Evolutionary conservation across 2,797 vertebrate genomes (phyloP).

Genomic region (Takifugu rubripes): DNA sequence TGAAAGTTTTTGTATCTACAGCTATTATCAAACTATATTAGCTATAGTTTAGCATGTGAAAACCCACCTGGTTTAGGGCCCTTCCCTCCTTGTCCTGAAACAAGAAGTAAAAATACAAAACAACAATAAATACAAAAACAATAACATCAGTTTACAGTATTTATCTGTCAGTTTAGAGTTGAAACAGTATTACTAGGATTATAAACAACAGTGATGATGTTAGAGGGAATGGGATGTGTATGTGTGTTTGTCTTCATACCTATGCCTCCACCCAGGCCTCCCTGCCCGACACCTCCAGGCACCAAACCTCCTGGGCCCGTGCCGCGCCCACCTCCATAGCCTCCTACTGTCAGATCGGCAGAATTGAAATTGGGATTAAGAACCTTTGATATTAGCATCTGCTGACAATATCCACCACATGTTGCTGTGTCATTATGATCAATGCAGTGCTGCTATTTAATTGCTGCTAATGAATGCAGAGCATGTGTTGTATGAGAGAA

Average conservation of each 20-base stretch:
- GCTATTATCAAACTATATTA: not conserved
- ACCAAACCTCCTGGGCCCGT: constrained; percentile 53
- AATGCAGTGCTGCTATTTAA: not conserved
- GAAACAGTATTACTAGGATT: not conserved
- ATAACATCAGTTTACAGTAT: not conserved
- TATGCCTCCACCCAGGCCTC: constrained; percentile 54
- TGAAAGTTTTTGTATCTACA: no score
- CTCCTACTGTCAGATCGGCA: constrained; percentile 41
- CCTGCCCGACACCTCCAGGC: constrained; percentile 56
- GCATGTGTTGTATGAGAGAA: constrained; percentile 10
- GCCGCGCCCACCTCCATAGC: constrained; percentile 56
- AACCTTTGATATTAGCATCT: not conserved
- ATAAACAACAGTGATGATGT: not conserved
- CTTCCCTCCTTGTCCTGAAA: constrained; percentile 66
- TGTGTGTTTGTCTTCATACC: constrained; percentile 51
- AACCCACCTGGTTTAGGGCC: constrained; percentile 65
- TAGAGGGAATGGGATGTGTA: no score
- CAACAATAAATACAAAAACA: not conserved
- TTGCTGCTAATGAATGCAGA: constrained; percentile 4
- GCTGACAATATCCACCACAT: constrained; percentile 1
- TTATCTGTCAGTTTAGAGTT: not conserved
- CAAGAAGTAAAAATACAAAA: constrained; percentile 13
- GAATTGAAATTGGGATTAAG: no score
- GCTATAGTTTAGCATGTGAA: not conserved
- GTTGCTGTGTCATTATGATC: not conserved